These are phyloP conservation scores for Syngnathus scovelli DNA, from an alignment of 2,113 vertebrate genomes.

Conservation along the genomic window DNA sequence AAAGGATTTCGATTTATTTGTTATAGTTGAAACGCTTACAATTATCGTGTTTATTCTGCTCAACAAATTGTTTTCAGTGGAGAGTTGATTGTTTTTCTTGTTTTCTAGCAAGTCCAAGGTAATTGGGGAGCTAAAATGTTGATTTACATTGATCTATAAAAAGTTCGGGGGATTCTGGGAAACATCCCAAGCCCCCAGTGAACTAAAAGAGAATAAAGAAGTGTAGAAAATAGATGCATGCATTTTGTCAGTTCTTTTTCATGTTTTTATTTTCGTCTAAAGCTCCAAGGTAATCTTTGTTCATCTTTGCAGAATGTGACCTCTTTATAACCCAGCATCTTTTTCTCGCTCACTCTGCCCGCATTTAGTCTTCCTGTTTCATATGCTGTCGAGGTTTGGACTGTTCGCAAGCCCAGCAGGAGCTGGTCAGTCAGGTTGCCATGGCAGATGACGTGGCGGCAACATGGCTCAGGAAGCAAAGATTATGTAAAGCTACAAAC, in stretches of 20 bases:
- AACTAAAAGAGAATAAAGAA: conserved; percentile 5
- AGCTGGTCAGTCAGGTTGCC: conserved; percentile 24
- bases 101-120: conserved; percentile 4
- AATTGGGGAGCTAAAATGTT: neutral
- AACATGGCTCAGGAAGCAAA: conserved; percentile 15
- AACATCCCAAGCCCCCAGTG: neutral
- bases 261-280: conserved; percentile 19
- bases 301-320: conserved; percentile 2
- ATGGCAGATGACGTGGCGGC: conserved; percentile 29
- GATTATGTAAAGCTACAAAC: conserved; percentile 36
- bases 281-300: neutral
- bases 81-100: conserved; percentile 1
- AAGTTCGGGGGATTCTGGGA: conserved; percentile 2
- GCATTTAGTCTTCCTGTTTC: conserved; percentile 8
- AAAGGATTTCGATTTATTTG: neutral
- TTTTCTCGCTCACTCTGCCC: neutral
- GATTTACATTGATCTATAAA: conserved; percentile 12
- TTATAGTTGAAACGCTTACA: neutral
- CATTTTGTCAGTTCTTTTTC: neutral
- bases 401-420: conserved; percentile 22
- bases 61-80: neutral
- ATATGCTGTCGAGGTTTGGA: conserved; percentile 4
- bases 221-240: conserved; percentile 5
- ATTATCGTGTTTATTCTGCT: neutral
- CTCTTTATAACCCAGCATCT: conserved; percentile 12